Conservation (phyloP, 2,797 vertebrate species). For the Mormyrops attenuatus region DNA sequence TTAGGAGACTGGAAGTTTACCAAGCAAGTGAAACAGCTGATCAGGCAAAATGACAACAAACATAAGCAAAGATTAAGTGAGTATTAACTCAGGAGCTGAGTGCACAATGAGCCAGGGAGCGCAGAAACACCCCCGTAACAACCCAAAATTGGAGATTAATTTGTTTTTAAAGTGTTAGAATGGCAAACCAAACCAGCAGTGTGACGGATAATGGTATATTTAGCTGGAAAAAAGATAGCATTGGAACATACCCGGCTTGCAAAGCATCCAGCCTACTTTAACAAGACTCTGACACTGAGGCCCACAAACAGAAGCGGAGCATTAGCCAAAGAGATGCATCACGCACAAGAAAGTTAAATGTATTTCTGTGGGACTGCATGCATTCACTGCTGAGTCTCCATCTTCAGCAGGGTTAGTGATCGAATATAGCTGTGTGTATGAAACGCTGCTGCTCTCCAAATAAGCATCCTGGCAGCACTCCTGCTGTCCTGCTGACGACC, state of each 20-base stretch:
- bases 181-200: not conserved
- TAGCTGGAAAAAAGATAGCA: not conserved
- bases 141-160: not conserved
- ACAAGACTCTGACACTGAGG: not conserved
- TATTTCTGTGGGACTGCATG: not conserved
- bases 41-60: not conserved
- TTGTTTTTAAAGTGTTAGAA: not conserved
- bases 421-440: not conserved
- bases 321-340: not conserved
- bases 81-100: not conserved
- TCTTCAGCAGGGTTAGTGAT: not conserved
- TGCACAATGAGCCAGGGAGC: not conserved
- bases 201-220: not conserved
- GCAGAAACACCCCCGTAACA: not conserved
- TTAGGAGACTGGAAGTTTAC: not conserved
- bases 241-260: not conserved
- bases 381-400: not conserved
- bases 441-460: not conserved
- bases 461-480: not conserved
- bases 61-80: conserved; percentile 9
- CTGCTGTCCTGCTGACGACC: not conserved
- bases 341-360: not conserved
- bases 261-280: not conserved
- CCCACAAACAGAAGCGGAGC: not conserved
- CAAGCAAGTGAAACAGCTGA: not conserved